Conservation (phyloP, 2,797 vertebrate species). For the Cossypha caffra region DNA sequence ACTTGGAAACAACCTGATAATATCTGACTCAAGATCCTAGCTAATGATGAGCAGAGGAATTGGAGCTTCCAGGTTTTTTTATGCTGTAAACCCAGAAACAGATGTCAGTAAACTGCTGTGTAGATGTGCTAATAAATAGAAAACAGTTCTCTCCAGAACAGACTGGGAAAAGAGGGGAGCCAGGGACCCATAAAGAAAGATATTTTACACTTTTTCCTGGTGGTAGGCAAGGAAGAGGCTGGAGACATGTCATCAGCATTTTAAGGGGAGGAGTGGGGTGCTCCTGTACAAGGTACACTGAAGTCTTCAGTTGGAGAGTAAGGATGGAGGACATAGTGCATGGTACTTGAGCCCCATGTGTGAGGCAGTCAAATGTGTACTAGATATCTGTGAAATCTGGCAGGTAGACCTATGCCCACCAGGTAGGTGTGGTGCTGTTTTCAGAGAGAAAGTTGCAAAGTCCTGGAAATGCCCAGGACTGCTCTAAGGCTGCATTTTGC, state of each 20-base stretch:
- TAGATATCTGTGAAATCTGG: not conserved
- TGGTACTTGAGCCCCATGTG: not conserved
- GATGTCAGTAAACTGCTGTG: not conserved
- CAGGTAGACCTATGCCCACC: not conserved
- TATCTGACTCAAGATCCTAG: not conserved
- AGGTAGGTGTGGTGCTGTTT: not conserved
- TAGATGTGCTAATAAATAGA: not conserved
- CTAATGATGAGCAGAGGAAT: not conserved
- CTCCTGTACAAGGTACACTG: not conserved
- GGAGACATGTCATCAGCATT: not conserved
- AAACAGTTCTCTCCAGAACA: not conserved
- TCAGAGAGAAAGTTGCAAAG: fast-evolving
- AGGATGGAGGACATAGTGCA: not conserved
- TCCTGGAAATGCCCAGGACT: not conserved
- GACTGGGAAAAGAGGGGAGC: not conserved
- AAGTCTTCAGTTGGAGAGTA: not conserved
- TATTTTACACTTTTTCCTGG: not conserved
- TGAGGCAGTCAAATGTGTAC: not conserved
- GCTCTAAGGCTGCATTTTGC: not conserved
- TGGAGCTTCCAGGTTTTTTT: not conserved
- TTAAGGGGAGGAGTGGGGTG: fast-evolving
- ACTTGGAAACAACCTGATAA: not conserved
- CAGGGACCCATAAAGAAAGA: not conserved
- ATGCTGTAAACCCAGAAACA: not conserved
- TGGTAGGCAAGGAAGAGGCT: not conserved